A percentile compares a stretch with the other conserved stretches of the same genome.
phyloP scores from a whole-genome alignment of 2,888 invertebrate species.

The Amiota mariae region DNA sequence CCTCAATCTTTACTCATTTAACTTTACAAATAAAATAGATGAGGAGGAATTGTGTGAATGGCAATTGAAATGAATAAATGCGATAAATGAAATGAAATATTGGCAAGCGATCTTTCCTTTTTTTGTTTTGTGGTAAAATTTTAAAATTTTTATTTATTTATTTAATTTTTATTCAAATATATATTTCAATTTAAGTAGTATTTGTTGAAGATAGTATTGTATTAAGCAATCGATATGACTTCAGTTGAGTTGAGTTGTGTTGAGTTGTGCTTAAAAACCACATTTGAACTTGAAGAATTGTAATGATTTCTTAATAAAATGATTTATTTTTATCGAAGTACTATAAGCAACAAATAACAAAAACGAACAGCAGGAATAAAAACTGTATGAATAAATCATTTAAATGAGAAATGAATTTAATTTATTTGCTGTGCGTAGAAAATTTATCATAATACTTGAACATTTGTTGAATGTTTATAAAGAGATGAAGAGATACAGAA shows the following conservation, averaged over 20 bases:
- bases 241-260: background rate
- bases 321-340: background rate
- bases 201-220: background rate
- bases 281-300: background rate
- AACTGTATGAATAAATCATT: conserved; percentile 23
- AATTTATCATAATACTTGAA: background rate
- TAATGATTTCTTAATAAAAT: conserved; percentile 20
- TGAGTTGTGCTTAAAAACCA: conserved; percentile 7
- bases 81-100: conserved; percentile 1
- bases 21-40: no score
- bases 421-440: conserved; percentile 21
- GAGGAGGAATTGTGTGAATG: background rate
- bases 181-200: background rate
- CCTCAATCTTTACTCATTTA: no score
- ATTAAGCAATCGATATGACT: conserved; percentile 25
- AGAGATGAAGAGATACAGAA: background rate
- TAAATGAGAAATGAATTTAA: conserved; percentile 25
- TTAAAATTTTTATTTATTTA: background rate
- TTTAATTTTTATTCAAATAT: conserved; percentile 3
- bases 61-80: background rate
- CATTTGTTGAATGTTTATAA: background rate
- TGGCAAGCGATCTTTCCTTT: background rate
- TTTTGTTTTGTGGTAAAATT: background rate
- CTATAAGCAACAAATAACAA: background rate
- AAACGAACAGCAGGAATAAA: background rate